phyloP scores from a whole-genome alignment of 2,888 invertebrate genomes.

The Suillia variegata region DNA sequence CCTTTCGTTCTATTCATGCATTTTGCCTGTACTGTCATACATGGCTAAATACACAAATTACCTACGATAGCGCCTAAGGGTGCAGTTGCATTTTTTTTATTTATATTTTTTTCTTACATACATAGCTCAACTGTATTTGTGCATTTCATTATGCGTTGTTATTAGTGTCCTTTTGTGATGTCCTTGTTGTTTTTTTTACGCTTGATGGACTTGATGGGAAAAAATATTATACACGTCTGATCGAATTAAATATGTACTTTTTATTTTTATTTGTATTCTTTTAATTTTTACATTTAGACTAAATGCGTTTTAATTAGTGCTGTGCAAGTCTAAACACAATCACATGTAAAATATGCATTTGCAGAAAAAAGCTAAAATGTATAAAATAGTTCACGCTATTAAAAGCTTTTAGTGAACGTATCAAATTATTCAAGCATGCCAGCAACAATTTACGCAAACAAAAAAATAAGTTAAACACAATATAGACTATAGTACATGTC shows the following conservation, averaged over 20 bases:
- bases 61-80: conserved; percentile 9
- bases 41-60: conserved; percentile 40
- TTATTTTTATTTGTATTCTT: too few relatives aligned
- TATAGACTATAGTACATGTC: conserved; percentile 57
- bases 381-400: not conserved
- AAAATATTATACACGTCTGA: not conserved
- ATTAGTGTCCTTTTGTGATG: conserved; percentile 18
- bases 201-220: conserved; percentile 10
- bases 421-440: conserved; percentile 53
- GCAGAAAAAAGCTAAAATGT: too few relatives aligned
- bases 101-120: not conserved
- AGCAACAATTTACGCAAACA: conserved; percentile 37
- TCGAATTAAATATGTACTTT: not conserved
- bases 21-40: conserved; percentile 29
- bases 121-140: not conserved
- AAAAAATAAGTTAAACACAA: conserved; percentile 18
- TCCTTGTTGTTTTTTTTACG: not conserved
- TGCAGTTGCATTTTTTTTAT: not conserved
- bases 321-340: too few relatives aligned
- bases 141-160: not conserved
- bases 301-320: too few relatives aligned
- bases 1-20: not conserved
- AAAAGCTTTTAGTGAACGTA: not conserved
- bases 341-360: too few relatives aligned
- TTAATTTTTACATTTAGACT: not conserved